These are phyloP conservation scores for Lamellibrachia columna DNA, from an alignment of 2,888 invertebrate species.

Conservation along the genomic window DNA sequence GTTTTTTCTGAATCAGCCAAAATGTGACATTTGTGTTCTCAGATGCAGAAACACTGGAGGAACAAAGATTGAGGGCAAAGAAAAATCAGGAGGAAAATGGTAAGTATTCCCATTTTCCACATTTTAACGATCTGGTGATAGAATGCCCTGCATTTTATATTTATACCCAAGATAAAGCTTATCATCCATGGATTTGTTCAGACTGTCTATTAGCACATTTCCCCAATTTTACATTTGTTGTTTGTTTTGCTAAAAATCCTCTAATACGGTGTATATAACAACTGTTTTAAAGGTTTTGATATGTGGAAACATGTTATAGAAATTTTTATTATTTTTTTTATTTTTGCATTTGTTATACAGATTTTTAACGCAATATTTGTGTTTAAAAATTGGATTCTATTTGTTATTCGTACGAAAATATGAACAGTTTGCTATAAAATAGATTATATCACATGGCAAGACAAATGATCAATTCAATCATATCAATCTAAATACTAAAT, in stretches of 20 bases:
- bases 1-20: neutral
- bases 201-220: neutral
- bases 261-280: neutral
- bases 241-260: neutral
- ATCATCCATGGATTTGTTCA: neutral
- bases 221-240: neutral
- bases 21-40: too few relatives aligned
- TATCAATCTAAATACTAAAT: too few relatives aligned
- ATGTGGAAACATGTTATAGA: neutral
- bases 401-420: neutral
- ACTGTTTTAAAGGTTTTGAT: too few relatives aligned
- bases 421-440: neutral
- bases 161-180: neutral
- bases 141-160: neutral
- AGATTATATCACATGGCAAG: neutral
- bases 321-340: neutral
- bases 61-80: conserved; percentile 18
- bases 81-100: conserved; percentile 23
- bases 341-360: neutral
- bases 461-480: too few relatives aligned
- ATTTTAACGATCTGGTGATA: neutral
- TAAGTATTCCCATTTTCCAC: neutral
- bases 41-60: neutral
- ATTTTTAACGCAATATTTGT: neutral
- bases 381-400: neutral